A percentile compares a stretch with the other conserved stretches of the same genome.
phyloP scores from a whole-genome alignment of 92 coral and sea anemone species.

The Isaurus tuberculatus region DNA sequence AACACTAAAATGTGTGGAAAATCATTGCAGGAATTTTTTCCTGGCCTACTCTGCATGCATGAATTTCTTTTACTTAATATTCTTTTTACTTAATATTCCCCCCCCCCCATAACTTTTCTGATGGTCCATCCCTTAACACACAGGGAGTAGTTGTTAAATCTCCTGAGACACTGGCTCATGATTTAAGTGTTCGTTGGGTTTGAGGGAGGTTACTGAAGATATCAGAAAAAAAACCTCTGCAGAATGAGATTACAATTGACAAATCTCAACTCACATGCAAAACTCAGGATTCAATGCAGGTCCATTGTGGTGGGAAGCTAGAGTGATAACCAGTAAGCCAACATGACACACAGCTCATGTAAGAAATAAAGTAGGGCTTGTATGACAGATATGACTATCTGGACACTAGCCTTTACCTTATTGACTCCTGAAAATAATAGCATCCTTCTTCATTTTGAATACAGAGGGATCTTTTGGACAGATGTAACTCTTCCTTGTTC shows the following conservation, averaged over 20 bases:
- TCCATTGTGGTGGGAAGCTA: neutral
- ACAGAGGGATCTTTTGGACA: constrained; percentile 65
- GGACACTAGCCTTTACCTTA: constrained; percentile 44
- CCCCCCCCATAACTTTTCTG: too few species aligned
- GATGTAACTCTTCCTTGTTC: constrained; percentile 50
- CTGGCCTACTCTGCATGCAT: too few species aligned
- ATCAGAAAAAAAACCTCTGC: neutral
- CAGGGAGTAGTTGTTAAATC: too few species aligned
- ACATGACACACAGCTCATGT: too few species aligned
- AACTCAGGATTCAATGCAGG: neutral
- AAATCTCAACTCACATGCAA: neutral
- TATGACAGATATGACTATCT: neutral
- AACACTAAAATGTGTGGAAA: too few species aligned
- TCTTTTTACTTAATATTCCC: too few species aligned
- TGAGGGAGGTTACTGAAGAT: neutral
- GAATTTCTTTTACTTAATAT: too few species aligned
- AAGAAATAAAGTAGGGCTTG: too few species aligned
- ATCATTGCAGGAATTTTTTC: too few species aligned
- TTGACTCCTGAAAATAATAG: constrained; percentile 62
- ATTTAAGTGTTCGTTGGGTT: too few species aligned
- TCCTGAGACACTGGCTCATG: too few species aligned
- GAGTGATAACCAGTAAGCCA: neutral
- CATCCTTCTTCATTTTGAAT: constrained; percentile 68
- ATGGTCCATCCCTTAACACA: too few species aligned
- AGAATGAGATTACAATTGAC: neutral